Evolutionary conservation across 2,888 invertebrate genomes (phyloP).

Genomic region (Odontocerum albicorne): DNA sequence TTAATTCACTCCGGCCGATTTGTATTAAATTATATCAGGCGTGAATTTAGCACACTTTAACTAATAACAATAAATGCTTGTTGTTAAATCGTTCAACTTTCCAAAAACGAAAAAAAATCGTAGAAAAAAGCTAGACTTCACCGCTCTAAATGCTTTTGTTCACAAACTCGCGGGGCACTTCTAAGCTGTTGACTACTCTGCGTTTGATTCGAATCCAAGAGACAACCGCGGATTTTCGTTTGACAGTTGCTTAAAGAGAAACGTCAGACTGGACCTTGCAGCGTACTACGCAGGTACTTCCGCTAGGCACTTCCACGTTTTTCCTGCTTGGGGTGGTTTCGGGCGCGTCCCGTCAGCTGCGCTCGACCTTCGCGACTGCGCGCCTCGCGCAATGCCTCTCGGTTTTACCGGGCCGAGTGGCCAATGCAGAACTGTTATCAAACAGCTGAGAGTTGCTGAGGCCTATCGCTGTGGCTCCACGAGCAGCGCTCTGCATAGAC

Average conservation of each 20-base stretch:
- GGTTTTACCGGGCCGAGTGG: slow-evolving; percentile 25
- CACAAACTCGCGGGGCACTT: slow-evolving; percentile 16
- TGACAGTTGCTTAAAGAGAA: slow-evolving; percentile 3
- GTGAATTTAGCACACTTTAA: too few relatives aligned
- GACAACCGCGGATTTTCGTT: slow-evolving; percentile 1
- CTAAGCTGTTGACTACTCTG: too few relatives aligned
- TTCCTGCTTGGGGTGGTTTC: slow-evolving; percentile 24
- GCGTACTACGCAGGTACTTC: slow-evolving; percentile 26
- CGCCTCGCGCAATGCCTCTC: slow-evolving; percentile 17
- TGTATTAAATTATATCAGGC: too few relatives aligned
- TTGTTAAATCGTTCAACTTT: neutral
- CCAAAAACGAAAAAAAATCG: too few relatives aligned
- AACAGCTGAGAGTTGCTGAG: slow-evolving; percentile 22
- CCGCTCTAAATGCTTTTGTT: slow-evolving; percentile 11
- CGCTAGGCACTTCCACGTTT: slow-evolving; percentile 32
- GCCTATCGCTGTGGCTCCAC: too few relatives aligned
- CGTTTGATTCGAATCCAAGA: slow-evolving; percentile 8
- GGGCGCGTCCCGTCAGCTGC: slow-evolving; percentile 28
- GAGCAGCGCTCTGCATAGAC: too few relatives aligned
- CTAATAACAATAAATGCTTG: too few relatives aligned
- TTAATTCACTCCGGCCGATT: too few relatives aligned
- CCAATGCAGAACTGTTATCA: slow-evolving; percentile 25
- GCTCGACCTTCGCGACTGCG: slow-evolving; percentile 31
- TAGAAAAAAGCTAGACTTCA: too few relatives aligned
- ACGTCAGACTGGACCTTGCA: slow-evolving; percentile 29